Percentiles rank a stretch among this genome's conserved stretches.
Conservation (phyloP, 2,888 invertebrate genomes). For the Scaeva pyrastri region DNA sequence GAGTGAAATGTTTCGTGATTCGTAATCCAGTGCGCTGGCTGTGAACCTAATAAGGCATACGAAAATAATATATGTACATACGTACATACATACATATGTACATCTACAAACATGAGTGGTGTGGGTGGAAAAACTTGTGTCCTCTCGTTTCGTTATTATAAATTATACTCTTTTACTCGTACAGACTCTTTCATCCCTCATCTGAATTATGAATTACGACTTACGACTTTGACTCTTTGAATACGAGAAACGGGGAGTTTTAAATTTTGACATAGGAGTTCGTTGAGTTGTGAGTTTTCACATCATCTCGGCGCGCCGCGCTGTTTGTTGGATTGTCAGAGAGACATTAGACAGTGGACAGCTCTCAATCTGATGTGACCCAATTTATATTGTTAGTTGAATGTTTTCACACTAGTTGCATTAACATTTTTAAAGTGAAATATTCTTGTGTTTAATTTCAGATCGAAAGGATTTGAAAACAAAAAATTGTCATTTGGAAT, state of each 20-base stretch:
- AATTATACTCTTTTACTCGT: neutral
- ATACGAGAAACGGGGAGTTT: neutral
- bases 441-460: conserved; percentile 39
- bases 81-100: no score
- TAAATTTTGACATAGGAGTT: conserved; percentile 3
- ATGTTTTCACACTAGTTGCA: conserved; percentile 56
- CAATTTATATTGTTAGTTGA: conserved; percentile 64
- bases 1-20: conserved; percentile 60
- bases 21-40: conserved; percentile 54
- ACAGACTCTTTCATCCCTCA: conserved; percentile 48
- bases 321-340: conserved; percentile 26
- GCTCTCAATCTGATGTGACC: conserved; percentile 56
- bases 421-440: conserved; percentile 14
- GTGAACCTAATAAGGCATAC: conserved; percentile 68
- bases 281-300: conserved; percentile 43
- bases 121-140: conserved; percentile 64
- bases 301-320: conserved; percentile 13
- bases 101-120: no score
- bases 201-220: conserved; percentile 39
- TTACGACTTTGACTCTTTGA: neutral
- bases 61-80: conserved; percentile 46
- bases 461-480: conserved; percentile 42
- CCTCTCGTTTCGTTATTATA: conserved; percentile 19
- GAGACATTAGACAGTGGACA: conserved; percentile 61
- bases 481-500: conserved; percentile 1